Evolutionary conservation across 2,888 invertebrate species (phyloP), one percentile per base, ranked within the genome.

Genomic region (Criorhina ranunculi): DNA sequence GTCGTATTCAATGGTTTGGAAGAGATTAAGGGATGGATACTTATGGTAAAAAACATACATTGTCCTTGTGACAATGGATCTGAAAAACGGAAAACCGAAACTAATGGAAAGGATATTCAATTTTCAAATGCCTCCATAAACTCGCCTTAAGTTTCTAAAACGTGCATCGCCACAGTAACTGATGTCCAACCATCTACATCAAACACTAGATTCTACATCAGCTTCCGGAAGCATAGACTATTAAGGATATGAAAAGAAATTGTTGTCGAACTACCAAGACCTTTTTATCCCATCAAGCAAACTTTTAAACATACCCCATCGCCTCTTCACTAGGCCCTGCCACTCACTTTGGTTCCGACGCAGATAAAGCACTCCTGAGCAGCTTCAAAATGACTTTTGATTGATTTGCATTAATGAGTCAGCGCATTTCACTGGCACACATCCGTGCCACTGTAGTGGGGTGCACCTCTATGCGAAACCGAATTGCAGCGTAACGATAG

Each of bases 341-440:
- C 85, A 85, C 42, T 80, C 85, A 76, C 70, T 69, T 64, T 75
- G 31, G 17, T 37, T 59, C 70, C 66, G 75, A 64, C 64, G 42
- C 59, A 60, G 55, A 76, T 60, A 35, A 70, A 76, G 70, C 75
- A 66, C 53, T 70, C 64, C 42, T 60, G 70, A 76, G 60, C 69
- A 80, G 80, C 75, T 85, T 76, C 69, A 75, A 73, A 85, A 69
- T 59, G 85, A 85, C 80, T 85, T 85, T 80, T 80, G 85, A 85
- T 80, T 85, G 85, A 85, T 85, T 85, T 75, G 70, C 64, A 76
- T 85, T 85, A 85, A 85, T 85, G 85, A 85, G 80, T 85, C 85
- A 85, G 85, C 80, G 37, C 44, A 70, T 64, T 75, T 85, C 40
- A 70, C 67, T 78, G 72, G 66, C 78, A 72, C 62, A 67, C 57